phyloP scores from a whole-genome alignment of 1,140 invertebrate genomes.

The Papilio helenus region DNA sequence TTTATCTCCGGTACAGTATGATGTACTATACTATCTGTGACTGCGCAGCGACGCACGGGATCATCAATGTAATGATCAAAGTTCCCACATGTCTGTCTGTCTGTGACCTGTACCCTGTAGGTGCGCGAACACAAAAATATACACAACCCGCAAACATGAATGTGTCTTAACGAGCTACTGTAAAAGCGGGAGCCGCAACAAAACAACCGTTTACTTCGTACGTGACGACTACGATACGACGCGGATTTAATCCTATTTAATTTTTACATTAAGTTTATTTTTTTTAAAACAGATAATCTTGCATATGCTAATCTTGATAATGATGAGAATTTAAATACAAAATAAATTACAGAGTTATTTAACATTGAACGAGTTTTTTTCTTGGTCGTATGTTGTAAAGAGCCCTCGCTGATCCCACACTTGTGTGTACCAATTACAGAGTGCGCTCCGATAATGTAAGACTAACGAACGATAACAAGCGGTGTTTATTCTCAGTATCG shows the following conservation, averaged over 20 bases:
- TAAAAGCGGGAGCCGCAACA: conserved; percentile 62
- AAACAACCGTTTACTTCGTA: conserved; percentile 41
- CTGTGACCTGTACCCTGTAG: conserved; percentile 19
- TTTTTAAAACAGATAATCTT: too few species aligned
- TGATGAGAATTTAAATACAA: too few species aligned
- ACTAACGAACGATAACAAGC: conserved; percentile 68
- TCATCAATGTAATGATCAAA: conserved; percentile 35
- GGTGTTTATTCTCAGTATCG: conserved; percentile 49
- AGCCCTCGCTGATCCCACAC: neutral
- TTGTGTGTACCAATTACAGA: conserved; percentile 64
- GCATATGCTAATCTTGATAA: too few species aligned
- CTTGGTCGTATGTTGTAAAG: conserved; percentile 44
- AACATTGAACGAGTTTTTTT: neutral
- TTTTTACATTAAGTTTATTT: too few species aligned
- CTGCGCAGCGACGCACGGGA: neutral
- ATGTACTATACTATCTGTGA: neutral
- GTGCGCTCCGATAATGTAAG: conserved; percentile 61
- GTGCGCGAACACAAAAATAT: conserved; percentile 61
- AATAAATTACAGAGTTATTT: neutral
- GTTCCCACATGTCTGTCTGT: conserved; percentile 44
- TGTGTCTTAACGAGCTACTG: conserved; percentile 74
- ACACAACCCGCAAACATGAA: conserved; percentile 70
- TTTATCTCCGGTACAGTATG: neutral
- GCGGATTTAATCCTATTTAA: neutral
- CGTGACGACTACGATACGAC: conserved; percentile 51